Evolutionary conservation across 2,113 vertebrate genomes (phyloP).

Genomic region (Alces alces): DNA sequence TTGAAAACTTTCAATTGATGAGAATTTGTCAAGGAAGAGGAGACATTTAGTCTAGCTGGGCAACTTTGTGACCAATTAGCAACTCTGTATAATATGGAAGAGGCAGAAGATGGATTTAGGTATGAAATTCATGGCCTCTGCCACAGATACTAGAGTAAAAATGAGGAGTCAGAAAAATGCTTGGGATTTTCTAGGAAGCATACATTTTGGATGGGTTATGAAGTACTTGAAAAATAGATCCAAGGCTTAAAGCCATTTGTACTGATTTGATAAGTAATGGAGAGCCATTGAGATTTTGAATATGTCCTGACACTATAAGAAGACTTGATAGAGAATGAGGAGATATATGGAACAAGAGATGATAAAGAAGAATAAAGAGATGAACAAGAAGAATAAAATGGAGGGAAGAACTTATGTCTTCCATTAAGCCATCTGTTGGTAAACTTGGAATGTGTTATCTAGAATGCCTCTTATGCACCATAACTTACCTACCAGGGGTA

Average conservation of each 20-base stretch:
- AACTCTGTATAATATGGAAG: not conserved
- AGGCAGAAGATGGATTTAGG: not conserved
- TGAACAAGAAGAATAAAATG: not conserved
- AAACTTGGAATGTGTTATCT: not conserved
- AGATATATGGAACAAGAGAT: not conserved
- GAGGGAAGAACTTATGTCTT: not conserved
- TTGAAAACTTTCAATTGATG: not conserved
- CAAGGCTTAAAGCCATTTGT: not conserved
- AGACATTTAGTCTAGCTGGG: not conserved
- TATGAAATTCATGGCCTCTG: not conserved
- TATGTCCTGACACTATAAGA: not conserved
- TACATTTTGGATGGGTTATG: not conserved
- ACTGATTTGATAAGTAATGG: not conserved
- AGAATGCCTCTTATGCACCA: not conserved
- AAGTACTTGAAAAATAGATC: not conserved
- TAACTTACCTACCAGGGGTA: not conserved
- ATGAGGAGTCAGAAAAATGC: not conserved
- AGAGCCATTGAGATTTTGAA: not conserved
- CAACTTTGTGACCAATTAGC: not conserved
- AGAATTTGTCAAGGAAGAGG: not conserved
- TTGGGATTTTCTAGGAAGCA: not conserved
- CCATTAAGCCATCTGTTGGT: not conserved
- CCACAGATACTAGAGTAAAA: not conserved
- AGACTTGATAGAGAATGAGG: not conserved
- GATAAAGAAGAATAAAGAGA: not conserved